phyloP scores from a whole-genome alignment of 2,888 invertebrate genomes.

The Isoperla grammatica region DNA sequence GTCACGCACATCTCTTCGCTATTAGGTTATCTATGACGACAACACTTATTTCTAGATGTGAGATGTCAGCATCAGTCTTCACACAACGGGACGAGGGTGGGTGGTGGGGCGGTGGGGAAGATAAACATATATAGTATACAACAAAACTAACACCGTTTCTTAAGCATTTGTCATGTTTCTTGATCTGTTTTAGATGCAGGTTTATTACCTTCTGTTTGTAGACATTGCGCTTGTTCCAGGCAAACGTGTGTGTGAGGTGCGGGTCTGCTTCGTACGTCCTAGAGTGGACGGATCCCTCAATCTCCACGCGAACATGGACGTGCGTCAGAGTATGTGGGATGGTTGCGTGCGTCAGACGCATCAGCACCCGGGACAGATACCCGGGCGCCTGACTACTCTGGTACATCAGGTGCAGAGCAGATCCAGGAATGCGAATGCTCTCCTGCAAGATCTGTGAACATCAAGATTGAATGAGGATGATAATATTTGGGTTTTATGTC shows the following conservation, averaged over 20 bases:
- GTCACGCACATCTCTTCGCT: too few species aligned
- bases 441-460: conserved; percentile 84
- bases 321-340: conserved; percentile 77
- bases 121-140: too few species aligned
- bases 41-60: too few species aligned
- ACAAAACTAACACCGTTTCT: too few species aligned
- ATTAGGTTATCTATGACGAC: too few species aligned
- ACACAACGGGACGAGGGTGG: too few species aligned
- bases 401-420: conserved; percentile 89
- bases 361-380: conserved; percentile 87
- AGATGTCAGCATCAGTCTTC: too few species aligned
- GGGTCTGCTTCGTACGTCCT: conserved; percentile 95
- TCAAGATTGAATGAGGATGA: too few species aligned
- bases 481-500: too few species aligned
- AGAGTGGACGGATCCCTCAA: conserved; percentile 88
- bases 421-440: conserved; percentile 89
- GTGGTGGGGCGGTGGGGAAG: too few species aligned
- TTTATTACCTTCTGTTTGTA: conserved; percentile 94
- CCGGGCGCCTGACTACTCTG: conserved; percentile 93
- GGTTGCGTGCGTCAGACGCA: conserved; percentile 74
- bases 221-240: conserved; percentile 97
- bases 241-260: conserved; percentile 89
- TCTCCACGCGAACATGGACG: conserved; percentile 88
- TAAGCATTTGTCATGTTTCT: too few species aligned
- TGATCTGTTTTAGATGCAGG: too few species aligned